Conservation (phyloP, 2,888 invertebrate species). For the Pediacus dermestoides region DNA sequence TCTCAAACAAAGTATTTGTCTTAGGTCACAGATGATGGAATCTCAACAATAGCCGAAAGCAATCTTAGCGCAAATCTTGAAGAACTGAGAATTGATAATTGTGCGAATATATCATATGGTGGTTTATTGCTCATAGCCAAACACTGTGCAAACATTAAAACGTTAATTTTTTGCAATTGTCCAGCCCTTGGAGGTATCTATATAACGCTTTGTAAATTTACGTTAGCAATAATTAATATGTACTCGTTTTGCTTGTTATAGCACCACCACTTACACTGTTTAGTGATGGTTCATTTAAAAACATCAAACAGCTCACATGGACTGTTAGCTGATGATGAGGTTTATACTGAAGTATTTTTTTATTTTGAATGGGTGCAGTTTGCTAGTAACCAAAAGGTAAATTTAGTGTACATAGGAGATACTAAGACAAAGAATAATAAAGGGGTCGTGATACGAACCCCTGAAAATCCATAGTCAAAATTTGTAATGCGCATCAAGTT, state of each 20-base stretch:
- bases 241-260: conserved; percentile 13
- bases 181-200: conserved; percentile 18
- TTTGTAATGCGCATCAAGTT: too few species aligned
- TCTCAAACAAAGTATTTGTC: too few species aligned
- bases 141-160: conserved; percentile 40
- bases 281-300: conserved; percentile 19
- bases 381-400: too few species aligned
- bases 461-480: too few species aligned
- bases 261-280: conserved; percentile 25
- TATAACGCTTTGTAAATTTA: background rate
- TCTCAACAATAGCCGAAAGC: conserved; percentile 35
- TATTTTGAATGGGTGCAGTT: too few species aligned
- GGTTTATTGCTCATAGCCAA: conserved; percentile 37
- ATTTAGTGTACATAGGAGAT: too few species aligned
- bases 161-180: conserved; percentile 37
- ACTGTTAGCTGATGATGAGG: conserved; percentile 41
- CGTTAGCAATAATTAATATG: background rate
- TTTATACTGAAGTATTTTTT: too few species aligned
- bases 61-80: conserved; percentile 34
- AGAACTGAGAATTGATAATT: conserved; percentile 42
- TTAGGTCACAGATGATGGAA: conserved; percentile 42
- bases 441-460: too few species aligned
- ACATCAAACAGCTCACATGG: conserved; percentile 32
- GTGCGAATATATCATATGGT: conserved; percentile 35
- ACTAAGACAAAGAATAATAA: too few species aligned